These are phyloP conservation scores for Capra hircus DNA, from an alignment of 2,113 vertebrate species.

Conservation along the genomic window DNA sequence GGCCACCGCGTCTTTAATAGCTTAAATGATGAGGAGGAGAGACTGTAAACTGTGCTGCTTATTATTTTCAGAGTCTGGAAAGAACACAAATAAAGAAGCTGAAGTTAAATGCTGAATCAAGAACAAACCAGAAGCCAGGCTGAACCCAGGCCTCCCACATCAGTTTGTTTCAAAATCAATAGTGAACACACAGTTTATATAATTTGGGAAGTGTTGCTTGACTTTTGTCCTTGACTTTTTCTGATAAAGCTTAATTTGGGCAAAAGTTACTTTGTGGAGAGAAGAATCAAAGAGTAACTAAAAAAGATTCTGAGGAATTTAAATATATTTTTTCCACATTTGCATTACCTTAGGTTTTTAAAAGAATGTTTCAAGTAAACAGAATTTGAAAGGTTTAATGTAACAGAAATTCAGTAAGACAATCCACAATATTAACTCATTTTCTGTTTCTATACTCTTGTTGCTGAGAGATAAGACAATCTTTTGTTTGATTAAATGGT, in stretches of 20 bases:
- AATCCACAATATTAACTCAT: not conserved
- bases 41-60: not conserved
- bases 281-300: not conserved
- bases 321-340: not conserved
- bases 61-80: slow-evolving; percentile 1
- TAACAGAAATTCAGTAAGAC: not conserved
- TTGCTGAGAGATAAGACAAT: not conserved
- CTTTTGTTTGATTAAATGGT: not conserved
- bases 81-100: not conserved
- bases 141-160: not conserved
- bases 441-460: not conserved
- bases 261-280: not conserved
- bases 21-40: not conserved
- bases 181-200: not conserved
- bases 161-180: not conserved
- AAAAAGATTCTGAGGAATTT: not conserved
- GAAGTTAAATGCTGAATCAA: not conserved
- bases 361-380: slow-evolving; percentile 9
- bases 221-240: slow-evolving; percentile 11
- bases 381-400: not conserved
- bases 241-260: not conserved
- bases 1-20: not conserved
- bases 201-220: not conserved
- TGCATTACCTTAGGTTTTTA: not conserved
- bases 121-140: not conserved